Base-by-base conservation (phyloP, 2,888 invertebrate species). In the Plemyria rubiginata region DNA sequence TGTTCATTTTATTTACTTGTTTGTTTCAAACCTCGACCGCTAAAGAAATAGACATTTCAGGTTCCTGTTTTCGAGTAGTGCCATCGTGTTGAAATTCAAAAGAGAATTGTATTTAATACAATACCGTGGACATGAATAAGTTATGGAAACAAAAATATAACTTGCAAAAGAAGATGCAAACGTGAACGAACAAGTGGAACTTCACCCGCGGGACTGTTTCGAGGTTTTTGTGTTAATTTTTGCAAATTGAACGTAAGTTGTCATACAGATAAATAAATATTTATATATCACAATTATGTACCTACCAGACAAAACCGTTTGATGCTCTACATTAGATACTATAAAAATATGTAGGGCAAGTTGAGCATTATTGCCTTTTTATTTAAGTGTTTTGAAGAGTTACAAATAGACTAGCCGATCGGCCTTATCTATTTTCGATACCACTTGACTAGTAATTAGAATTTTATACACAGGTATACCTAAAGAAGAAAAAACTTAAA, bases 141-240 rank as follows among this genome's bases (percentile, higher is more conserved):
- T 61, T 29, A 65, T 57, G 49, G 9, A 50, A 57, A 52, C 53
- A 65, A 60, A 66, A 62, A 62, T 65, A 65, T 52, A 63, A 65
- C 65, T 57, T 65, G 60, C 57, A 51, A 65, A 64, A 43, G 50
- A 61, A 55, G 60, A 50, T 46, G 48, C 49, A 49, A 43, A 51
- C 54, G 13, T 22, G 40, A 58, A 54, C 49, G 57, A 50, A 48
- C 55, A 51, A 63, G 58, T 51, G 54, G 58, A 54, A 62, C 54
- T 57, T 62, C 29, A 54, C 54, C 53, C 49, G 57, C 29, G 57
- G 36, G 51, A 40, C 57, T 48, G 46, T 46, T 41, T 50, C 43
- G 49, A 48, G 46, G 22, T 54, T 54, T 62, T 57, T 49, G 54
- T 54, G 57, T 45, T 46, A 38, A 53, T 54, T 59, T 54, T 54